Base-by-base conservation (phyloP, 2,113 vertebrate genomes). In the Hystrix cristata region DNA sequence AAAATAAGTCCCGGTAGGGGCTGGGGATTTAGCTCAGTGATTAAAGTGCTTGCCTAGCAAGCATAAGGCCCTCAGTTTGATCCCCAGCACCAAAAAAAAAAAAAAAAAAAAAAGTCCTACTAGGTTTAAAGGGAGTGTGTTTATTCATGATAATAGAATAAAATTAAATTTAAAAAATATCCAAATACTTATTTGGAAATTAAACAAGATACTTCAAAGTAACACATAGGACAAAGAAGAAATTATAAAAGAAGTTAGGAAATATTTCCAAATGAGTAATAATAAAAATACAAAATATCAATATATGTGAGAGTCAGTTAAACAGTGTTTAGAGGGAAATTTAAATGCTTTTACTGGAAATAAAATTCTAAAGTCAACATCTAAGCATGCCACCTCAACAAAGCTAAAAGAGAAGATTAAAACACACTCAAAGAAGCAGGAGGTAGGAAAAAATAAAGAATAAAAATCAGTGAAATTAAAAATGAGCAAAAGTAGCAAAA, bases 131-230 rank as follows among this genome's bases (percentile, higher is more conserved):
- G 78, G 29, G 18, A 87, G 4, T 76, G 9, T 59, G 8, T 86
- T 55, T 95, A 74, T 84, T 86, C 11, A 74, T 93, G 69, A 71
- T 71, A 71, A 95, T 65, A 7, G 72, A 92, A 76, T 51, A 25
- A n/a, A 64, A 51, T 90, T 76, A 95, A 93, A 23, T 48, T 38
- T 11, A 43, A 64, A 43, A 83, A 86, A 53, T 84, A 38, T 64
- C 64, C 8, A 80, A 67, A n/a, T 87, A 87, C 64, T 78, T 83
- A 87, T 71, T 78, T 78, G 43, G 87, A 93, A 96, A 90, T 82
- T 93, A 82, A 96, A 79, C 48, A 85, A 76, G 9, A 53, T 59
- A n/a, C 27, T 78, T 90, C 23, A 67, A 95, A 57, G 69, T 60
- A 82, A 60, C 14, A 38, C 51, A 38, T 64, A 16, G 38, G 25